These are phyloP conservation scores for Chrysomela aeneicollis DNA, from an alignment of 2,888 invertebrate species.

Conservation along the genomic window DNA sequence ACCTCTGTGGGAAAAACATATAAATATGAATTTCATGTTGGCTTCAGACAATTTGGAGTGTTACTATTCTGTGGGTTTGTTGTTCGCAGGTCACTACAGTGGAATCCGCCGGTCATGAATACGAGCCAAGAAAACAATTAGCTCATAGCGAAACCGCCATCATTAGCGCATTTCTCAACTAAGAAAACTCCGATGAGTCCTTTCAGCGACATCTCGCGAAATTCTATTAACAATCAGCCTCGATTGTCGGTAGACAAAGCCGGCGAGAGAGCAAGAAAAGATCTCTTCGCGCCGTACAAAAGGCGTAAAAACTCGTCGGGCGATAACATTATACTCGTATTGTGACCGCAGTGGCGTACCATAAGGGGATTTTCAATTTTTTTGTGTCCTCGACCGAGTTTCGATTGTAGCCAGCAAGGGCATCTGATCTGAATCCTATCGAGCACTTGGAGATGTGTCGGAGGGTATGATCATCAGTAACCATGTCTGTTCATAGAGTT, in stretches of 20 bases:
- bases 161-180: conserved; percentile 39
- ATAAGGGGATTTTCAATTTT: background rate
- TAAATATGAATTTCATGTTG: too few relatives aligned
- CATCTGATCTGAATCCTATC: too few relatives aligned
- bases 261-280: conserved; percentile 46
- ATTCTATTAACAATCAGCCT: conserved; percentile 60
- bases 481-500: too few relatives aligned
- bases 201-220: conserved; percentile 56
- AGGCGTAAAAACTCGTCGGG: conserved; percentile 56
- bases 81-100: too few relatives aligned
- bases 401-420: too few relatives aligned
- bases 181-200: conserved; percentile 54
- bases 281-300: conserved; percentile 53
- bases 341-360: conserved; percentile 49
- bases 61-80: too few relatives aligned
- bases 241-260: conserved; percentile 58
- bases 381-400: background rate
- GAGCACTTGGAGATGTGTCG: too few relatives aligned
- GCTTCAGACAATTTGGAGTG: too few relatives aligned
- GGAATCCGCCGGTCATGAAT: too few relatives aligned
- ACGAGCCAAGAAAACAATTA: too few relatives aligned
- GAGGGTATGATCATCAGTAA: too few relatives aligned
- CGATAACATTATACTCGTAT: conserved; percentile 61
- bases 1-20: too few relatives aligned
- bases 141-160: background rate